These are phyloP conservation scores for Cylindroiulus punctatus DNA, from an alignment of 2,888 invertebrate genomes.

Conservation along the genomic window DNA sequence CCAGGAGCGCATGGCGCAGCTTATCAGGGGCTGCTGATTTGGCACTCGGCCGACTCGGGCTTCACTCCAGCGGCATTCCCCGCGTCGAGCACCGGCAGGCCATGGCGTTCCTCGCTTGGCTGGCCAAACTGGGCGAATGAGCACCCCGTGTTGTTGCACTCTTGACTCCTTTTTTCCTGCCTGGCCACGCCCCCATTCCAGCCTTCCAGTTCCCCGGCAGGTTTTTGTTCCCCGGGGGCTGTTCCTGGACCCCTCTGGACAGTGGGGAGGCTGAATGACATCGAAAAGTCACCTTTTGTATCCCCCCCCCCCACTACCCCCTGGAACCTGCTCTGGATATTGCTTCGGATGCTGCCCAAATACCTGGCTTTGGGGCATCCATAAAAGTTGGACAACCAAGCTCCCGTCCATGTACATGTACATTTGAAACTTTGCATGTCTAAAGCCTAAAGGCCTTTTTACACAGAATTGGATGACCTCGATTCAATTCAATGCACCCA, in stretches of 20 bases:
- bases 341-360: no score
- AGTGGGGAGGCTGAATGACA: no score
- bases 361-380: no score
- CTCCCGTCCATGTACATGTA: no score
- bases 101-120: neutral
- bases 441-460: no score
- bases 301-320: no score
- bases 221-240: neutral
- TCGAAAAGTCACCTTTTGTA: no score
- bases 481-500: no score
- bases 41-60: neutral
- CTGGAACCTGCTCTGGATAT: no score
- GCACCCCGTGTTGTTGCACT: constrained; percentile 33
- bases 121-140: constrained; percentile 19
- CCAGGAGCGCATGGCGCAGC: constrained; percentile 37
- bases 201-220: neutral
- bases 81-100: neutral
- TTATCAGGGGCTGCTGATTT: neutral
- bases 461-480: no score
- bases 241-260: neutral
- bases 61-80: neutral
- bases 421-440: no score
- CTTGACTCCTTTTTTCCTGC: constrained; percentile 28
- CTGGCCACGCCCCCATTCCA: constrained; percentile 20
- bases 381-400: no score